A percentile compares a stretch with the other conserved stretches of the same genome.
phyloP scores from a whole-genome alignment of 2,113 vertebrate species.

The Ranitomeya imitator region DNA sequence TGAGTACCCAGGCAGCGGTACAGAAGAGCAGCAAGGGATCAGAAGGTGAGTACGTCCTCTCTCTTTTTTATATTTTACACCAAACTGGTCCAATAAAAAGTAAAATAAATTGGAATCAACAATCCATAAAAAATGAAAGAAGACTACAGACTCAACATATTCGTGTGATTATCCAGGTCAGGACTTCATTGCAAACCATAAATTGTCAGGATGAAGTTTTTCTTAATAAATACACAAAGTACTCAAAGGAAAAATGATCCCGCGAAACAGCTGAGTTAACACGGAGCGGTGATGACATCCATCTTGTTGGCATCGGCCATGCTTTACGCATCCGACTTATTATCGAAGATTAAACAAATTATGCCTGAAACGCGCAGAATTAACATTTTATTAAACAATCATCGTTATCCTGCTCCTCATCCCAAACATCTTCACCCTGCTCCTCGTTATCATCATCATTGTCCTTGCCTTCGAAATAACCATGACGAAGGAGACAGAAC shows the following conservation, averaged over 20 bases:
- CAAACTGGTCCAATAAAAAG: too few species aligned
- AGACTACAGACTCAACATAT: too few species aligned
- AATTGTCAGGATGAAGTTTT: not conserved
- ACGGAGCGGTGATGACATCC: not conserved
- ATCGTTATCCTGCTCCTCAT: constrained; percentile 20
- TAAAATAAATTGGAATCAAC: too few species aligned
- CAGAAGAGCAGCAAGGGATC: too few species aligned
- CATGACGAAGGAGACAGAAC: not conserved
- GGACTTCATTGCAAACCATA: not conserved
- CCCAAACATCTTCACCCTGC: not conserved
- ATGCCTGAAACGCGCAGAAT: constrained; percentile 8
- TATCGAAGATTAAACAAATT: constrained; percentile 34
- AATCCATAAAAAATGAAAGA: not conserved
- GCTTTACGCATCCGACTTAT: not conserved
- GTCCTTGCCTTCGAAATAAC: constrained; percentile 27
- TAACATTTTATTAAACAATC: constrained; percentile 39
- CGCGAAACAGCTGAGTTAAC: not conserved
- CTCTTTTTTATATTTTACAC: too few species aligned
- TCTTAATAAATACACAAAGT: not conserved
- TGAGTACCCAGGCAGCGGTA: too few species aligned
- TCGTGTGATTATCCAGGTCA: too few species aligned
- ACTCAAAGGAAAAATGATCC: not conserved
- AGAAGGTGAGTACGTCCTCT: too few species aligned
- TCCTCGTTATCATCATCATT: constrained; percentile 34
- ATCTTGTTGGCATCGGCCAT: constrained; percentile 26